Percentiles rank a stretch among this genome's conserved stretches.
These are phyloP conservation scores for Ecliptopera silaceata DNA, from an alignment of 2,888 invertebrate genomes.

Conservation along the genomic window DNA sequence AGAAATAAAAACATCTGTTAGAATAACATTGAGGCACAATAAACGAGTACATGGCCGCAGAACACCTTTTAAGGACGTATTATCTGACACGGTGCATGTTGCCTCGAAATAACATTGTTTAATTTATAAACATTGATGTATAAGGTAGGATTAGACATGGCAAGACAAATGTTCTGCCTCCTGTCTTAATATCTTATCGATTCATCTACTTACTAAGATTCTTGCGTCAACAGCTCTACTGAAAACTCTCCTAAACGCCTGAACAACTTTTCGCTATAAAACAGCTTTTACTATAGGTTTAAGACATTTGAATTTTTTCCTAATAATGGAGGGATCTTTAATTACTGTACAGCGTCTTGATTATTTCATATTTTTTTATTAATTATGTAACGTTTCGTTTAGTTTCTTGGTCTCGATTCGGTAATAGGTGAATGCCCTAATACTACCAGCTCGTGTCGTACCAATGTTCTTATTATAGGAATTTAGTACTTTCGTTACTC, in stretches of 20 bases:
- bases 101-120: background rate
- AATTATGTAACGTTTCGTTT: slow-evolving; percentile 1
- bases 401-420: slow-evolving; percentile 1
- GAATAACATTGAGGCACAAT: background rate
- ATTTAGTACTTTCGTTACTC: slow-evolving; percentile 6
- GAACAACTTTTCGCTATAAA: too few species aligned
- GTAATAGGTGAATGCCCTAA: slow-evolving; percentile 10
- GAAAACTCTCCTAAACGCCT: too few species aligned
- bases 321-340: background rate
- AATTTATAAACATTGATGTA: background rate
- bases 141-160: background rate
- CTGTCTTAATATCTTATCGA: too few species aligned
- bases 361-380: background rate
- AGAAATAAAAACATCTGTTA: slow-evolving; percentile 13
- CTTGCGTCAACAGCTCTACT: too few species aligned
- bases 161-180: background rate
- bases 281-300: too few species aligned
- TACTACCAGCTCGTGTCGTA: background rate
- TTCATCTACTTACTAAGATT: too few species aligned
- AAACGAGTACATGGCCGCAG: slow-evolving; percentile 21
- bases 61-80: slow-evolving; percentile 22
- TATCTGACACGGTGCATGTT: background rate
- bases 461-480: background rate
- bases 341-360: background rate
- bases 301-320: too few species aligned